These are phyloP conservation scores for Morone chrysops DNA, from an alignment of 2,113 vertebrate genomes.

Conservation along the genomic window DNA sequence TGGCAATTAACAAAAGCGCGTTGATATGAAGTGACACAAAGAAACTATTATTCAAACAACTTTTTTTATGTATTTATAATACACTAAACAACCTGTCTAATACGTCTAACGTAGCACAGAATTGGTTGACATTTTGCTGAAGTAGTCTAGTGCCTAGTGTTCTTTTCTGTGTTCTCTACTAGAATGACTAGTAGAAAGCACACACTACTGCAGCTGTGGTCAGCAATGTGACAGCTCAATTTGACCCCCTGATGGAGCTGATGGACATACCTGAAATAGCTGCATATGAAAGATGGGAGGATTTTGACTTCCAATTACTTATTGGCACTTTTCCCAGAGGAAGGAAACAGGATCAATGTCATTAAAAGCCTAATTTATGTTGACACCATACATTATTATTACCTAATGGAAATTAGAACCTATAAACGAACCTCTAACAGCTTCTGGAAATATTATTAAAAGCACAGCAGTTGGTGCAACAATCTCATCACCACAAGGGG, in stretches of 20 bases:
- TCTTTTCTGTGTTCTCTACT: neutral
- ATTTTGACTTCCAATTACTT: no score
- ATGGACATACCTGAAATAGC: neutral
- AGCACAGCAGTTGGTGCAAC: no score
- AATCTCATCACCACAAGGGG: no score
- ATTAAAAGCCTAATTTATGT: neutral
- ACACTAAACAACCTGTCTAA: neutral
- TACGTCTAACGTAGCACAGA: neutral
- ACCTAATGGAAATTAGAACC: no score
- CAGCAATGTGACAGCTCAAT: neutral
- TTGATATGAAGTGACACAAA: conserved; percentile 51
- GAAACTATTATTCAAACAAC: conserved; percentile 36
- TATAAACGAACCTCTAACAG: no score
- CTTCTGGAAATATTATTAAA: no score
- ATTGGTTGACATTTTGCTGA: neutral
- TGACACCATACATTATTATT: neutral
- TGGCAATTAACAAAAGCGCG: conserved; percentile 66
- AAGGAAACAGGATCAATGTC: neutral
- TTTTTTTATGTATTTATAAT: conserved; percentile 5
- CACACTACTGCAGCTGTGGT: neutral
- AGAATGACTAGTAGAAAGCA: neutral
- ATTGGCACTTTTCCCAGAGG: neutral
- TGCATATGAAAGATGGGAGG: neutral
- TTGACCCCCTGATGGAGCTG: neutral
- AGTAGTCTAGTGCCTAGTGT: no score